These are phyloP conservation scores for Coranthus polyacanthus DNA, from an alignment of 2,797 vertebrate genomes.

Conservation along the genomic window DNA sequence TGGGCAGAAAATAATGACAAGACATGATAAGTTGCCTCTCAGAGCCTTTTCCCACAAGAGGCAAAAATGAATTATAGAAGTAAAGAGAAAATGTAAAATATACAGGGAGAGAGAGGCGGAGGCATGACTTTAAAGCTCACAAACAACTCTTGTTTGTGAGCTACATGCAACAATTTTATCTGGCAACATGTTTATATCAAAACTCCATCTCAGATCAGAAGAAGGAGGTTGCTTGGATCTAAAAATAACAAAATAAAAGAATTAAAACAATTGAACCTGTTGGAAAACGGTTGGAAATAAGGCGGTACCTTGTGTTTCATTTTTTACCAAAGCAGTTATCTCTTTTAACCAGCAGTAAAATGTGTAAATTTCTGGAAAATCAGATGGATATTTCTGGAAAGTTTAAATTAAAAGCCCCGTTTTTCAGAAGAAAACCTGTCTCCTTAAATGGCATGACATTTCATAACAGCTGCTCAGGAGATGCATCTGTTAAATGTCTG, in stretches of 20 bases:
- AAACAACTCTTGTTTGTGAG: background rate
- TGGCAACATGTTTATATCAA: too few species aligned
- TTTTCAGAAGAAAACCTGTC: background rate
- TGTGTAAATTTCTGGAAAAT: too few species aligned
- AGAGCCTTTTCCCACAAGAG: slow-evolving; percentile 54
- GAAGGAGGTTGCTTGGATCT: too few species aligned
- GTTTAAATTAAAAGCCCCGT: background rate
- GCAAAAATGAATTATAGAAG: slow-evolving; percentile 74
- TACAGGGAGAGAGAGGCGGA: background rate
- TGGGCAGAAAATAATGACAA: slow-evolving; percentile 65
- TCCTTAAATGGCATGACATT: slow-evolving; percentile 18
- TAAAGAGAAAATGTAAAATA: slow-evolving; percentile 18
- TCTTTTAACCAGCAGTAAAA: too few species aligned
- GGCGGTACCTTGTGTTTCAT: too few species aligned
- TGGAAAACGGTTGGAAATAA: too few species aligned
- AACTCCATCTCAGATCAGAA: too few species aligned
- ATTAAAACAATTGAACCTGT: too few species aligned
- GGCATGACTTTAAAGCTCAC: background rate
- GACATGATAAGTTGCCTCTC: slow-evolving; percentile 63
- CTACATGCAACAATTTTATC: background rate
- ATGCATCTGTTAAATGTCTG: slow-evolving; percentile 31
- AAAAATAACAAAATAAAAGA: too few species aligned
- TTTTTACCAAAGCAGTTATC: too few species aligned
- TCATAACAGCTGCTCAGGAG: slow-evolving; percentile 24
- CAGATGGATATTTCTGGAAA: background rate